Base-by-base conservation (phyloP, 2,113 vertebrate genomes). In the Bubo blakistoni region DNA sequence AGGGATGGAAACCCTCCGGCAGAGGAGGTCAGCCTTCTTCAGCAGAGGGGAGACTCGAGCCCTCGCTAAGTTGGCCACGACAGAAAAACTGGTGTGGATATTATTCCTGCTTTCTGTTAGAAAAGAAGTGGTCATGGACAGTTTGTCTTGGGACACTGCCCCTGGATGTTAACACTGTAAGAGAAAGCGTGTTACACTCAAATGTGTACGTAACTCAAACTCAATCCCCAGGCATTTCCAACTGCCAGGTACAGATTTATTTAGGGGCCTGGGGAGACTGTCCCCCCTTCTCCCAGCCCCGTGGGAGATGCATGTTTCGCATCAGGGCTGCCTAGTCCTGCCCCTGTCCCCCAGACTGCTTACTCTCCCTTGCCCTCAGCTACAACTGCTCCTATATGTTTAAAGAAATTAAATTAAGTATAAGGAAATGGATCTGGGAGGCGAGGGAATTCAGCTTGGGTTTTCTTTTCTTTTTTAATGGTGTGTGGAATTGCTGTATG, bases 11-110 rank as follows among this genome's bases (percentile, higher is more conserved):
- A 36, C 14, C 54, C 24, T n/a, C 20, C 2, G 11, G 65, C 9
- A 13, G 30, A 19, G 44, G 38, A 36, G n/a, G 19, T 49, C 26
- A 15, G 52, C 25, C n/a, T 73, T 46, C 30, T 24, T n/a, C 9
- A 4, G 44, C 42, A 30, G 7, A 59, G 49, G 16, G 49, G 62
- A 70, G 24, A 40, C 62, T 3, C 16, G 2, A 73, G 66, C 21
- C n/a, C 52, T 54, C 4, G 1, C 36, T 72, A n/a, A 26, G 36
- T 13, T 63, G 34, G 44, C 34, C 10, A 4, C 2, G 1, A 4
- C 1, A 51, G n/a, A 34, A 63, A 29, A 69, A 13, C 12, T 29
- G 38, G 18, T 18, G 22, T 34, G n/a, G 58, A 10, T 6, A 1
- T 72, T 61, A 49, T 19, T 65, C 38, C 40, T 46, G 34, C 42